phyloP scores from a whole-genome alignment of 1,140 invertebrate species.

The Drosophila nigrodunni region DNA sequence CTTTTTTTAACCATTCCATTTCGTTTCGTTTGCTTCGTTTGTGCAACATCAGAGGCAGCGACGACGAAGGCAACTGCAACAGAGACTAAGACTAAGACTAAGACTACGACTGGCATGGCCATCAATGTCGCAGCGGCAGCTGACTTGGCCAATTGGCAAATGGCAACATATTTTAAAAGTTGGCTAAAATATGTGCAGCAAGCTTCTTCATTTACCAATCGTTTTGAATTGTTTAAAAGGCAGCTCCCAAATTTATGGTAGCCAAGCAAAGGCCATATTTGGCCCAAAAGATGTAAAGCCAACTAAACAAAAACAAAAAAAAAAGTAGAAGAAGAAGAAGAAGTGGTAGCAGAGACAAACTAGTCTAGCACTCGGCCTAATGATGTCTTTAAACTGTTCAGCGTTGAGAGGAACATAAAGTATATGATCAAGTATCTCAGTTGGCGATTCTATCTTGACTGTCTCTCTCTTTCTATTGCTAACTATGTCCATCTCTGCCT shows the following conservation, averaged over 20 bases:
- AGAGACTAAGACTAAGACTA: slow-evolving; percentile 19
- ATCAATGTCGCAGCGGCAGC: slow-evolving; percentile 60
- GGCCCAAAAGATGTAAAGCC: slow-evolving; percentile 6
- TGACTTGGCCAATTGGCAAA: slow-evolving; percentile 42
- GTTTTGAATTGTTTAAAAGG: slow-evolving; percentile 21
- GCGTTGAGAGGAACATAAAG: background rate
- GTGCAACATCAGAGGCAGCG: background rate
- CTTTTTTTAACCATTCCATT: slow-evolving; percentile 52
- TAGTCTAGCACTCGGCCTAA: slow-evolving; percentile 18
- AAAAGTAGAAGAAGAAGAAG: too few relatives aligned
- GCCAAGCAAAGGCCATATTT: slow-evolving; percentile 19
- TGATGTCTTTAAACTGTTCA: slow-evolving; percentile 1
- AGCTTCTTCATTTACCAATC: slow-evolving; percentile 15
- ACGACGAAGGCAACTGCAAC: slow-evolving; percentile 17
- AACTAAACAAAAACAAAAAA: background rate
- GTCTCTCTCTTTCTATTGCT: background rate
- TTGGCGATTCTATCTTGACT: background rate
- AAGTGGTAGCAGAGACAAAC: background rate
- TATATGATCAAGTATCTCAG: background rate
- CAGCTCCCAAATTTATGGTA: slow-evolving; percentile 65
- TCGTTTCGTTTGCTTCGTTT: slow-evolving; percentile 38
- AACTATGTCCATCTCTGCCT: too few relatives aligned
- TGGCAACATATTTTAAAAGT: slow-evolving; percentile 63
- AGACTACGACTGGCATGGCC: slow-evolving; percentile 53
- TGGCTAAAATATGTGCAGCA: slow-evolving; percentile 71